Conservation (phyloP, 2,888 invertebrate species). For the Microplitis manilae region DNA sequence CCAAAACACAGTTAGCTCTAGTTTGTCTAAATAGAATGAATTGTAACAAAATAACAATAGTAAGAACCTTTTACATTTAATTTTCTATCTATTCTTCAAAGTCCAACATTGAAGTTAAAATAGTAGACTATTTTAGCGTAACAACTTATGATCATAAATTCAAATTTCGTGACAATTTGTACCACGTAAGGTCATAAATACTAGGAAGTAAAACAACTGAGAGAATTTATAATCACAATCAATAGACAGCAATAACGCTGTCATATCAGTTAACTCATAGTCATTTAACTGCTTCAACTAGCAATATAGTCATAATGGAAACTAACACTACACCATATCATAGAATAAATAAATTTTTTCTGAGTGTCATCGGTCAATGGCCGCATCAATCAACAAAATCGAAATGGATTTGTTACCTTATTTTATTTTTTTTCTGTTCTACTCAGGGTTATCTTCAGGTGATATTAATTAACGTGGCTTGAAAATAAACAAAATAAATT, state of each 20-base stretch:
- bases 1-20: too few species aligned
- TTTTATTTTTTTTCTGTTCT: constrained; percentile 48
- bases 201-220: constrained; percentile 20
- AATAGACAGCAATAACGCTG: constrained; percentile 30
- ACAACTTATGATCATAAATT: constrained; percentile 9
- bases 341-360: constrained; percentile 45
- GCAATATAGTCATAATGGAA: constrained; percentile 33
- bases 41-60: too few species aligned
- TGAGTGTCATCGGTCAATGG: constrained; percentile 55
- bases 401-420: constrained; percentile 45
- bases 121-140: constrained; percentile 31
- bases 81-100: background rate
- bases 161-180: constrained; percentile 12
- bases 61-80: constrained; percentile 28
- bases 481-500: background rate
- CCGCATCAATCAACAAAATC: constrained; percentile 53
- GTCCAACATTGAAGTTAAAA: constrained; percentile 39
- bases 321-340: constrained; percentile 45
- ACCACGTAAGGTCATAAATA: constrained; percentile 3
- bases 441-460: constrained; percentile 56
- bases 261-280: constrained; percentile 31
- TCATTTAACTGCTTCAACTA: background rate
- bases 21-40: too few species aligned
- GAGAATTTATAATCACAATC: constrained; percentile 48
- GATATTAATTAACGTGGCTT: constrained; percentile 14